phyloP scores from a whole-genome alignment of 23 tunicate species.

The Halocynthia roretzi region DNA sequence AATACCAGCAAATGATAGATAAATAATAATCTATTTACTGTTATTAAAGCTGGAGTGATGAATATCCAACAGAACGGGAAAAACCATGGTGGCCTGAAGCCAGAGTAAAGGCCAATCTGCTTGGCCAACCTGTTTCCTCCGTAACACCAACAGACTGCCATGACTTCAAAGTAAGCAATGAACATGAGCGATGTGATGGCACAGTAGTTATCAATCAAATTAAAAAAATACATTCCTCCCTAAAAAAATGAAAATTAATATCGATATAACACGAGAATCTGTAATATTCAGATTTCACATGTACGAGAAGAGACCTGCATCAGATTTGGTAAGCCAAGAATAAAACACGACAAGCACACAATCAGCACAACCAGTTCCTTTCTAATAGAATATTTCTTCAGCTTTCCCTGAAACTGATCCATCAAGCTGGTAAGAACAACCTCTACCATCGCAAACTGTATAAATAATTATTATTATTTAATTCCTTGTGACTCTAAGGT shows the following conservation, averaged over 20 bases:
- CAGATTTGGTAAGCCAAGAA: constrained; percentile 66
- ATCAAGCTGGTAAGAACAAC: constrained; percentile 68
- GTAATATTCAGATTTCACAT: too few relatives aligned
- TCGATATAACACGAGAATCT: background rate
- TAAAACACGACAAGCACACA: constrained; percentile 63
- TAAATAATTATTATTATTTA: constrained; percentile 1
- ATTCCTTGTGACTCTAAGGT: background rate
- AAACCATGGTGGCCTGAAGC: constrained; percentile 21
- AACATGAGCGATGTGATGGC: constrained; percentile 69
- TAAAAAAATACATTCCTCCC: constrained; percentile 93
- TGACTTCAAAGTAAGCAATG: constrained; percentile 74
- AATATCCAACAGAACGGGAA: constrained; percentile 63
- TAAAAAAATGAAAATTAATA: constrained; percentile 22
- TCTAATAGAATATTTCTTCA: constrained; percentile 19
- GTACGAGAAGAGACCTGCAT: constrained; percentile 27
- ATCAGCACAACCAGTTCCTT: constrained; percentile 33
- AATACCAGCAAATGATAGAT: too few relatives aligned
- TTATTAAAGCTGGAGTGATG: constrained; percentile 48
- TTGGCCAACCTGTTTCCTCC: constrained; percentile 45
- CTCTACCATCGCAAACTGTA: constrained; percentile 78
- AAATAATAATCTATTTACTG: constrained; percentile 26
- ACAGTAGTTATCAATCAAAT: constrained; percentile 68
- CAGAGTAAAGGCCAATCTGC: constrained; percentile 40
- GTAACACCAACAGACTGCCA: constrained; percentile 68
- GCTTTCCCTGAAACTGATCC: constrained; percentile 31